Evolutionary conservation across 2,888 invertebrate species (phyloP).

Genomic region (Antheraea assamensis): DNA sequence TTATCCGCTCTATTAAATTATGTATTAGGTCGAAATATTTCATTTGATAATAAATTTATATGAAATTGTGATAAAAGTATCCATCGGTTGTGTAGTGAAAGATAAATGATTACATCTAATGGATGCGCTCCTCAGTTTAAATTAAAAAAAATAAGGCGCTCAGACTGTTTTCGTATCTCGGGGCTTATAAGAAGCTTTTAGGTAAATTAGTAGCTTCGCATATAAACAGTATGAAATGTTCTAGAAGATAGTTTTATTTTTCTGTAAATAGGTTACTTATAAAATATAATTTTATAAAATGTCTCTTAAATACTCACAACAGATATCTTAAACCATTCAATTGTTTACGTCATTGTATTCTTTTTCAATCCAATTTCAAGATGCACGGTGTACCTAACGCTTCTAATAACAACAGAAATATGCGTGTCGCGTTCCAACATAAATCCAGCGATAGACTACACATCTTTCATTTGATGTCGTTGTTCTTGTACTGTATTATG

Average conservation of each 20-base stretch:
- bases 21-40: neutral
- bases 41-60: neutral
- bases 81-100: constrained; percentile 1
- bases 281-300: neutral
- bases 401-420: too few relatives aligned
- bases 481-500: too few relatives aligned
- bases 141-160: constrained; percentile 8
- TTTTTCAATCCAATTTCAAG: too few relatives aligned
- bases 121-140: constrained; percentile 10
- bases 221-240: constrained; percentile 10
- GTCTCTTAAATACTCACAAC: neutral
- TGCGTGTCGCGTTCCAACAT: too few relatives aligned
- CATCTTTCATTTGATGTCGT: too few relatives aligned
- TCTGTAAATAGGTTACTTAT: neutral
- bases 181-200: constrained; percentile 22
- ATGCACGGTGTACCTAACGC: too few relatives aligned
- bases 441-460: too few relatives aligned
- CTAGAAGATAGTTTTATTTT: constrained; percentile 11
- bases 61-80: neutral
- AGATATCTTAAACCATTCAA: too few relatives aligned
- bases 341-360: too few relatives aligned
- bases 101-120: constrained; percentile 11
- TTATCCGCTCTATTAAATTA: too few relatives aligned
- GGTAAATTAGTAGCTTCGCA: constrained; percentile 16
- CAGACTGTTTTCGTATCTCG: constrained; percentile 17